phyloP scores from a whole-genome alignment of 1,140 invertebrate species.

The Drosophila leontia region DNA sequence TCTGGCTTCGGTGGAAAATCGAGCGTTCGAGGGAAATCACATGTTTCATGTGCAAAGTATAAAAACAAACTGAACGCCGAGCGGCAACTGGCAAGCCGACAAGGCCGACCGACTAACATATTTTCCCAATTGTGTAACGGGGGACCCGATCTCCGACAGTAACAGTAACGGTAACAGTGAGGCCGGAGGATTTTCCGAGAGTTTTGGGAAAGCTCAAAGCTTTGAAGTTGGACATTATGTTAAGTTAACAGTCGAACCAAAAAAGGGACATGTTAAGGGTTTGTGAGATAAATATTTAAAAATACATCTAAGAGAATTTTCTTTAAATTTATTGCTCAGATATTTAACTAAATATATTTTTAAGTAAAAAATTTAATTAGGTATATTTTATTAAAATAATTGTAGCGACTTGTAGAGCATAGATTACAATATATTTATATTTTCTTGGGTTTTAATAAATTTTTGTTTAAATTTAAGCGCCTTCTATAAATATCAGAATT shows the following conservation, averaged over 20 bases:
- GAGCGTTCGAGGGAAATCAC: constrained; percentile 71
- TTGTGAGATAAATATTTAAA: neutral
- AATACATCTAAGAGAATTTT: no score
- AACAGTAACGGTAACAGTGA: constrained; percentile 21
- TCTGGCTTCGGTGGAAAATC: constrained; percentile 58
- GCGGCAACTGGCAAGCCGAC: constrained; percentile 28
- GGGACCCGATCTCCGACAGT: constrained; percentile 29
- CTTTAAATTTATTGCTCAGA: no score
- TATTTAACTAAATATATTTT: neutral
- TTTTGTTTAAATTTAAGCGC: no score
- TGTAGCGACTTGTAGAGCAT: neutral
- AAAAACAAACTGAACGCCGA: constrained; percentile 78
- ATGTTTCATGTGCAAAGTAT: constrained; percentile 82
- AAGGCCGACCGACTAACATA: constrained; percentile 43
- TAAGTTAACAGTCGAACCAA: constrained; percentile 12
- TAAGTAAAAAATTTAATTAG: neutral
- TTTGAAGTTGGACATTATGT: constrained; percentile 14
- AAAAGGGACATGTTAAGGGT: constrained; percentile 8
- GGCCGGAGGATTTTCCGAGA: constrained; percentile 6
- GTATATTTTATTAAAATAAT: neutral
- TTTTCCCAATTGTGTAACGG: constrained; percentile 39
- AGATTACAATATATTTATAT: neutral
- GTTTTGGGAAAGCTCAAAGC: constrained; percentile 33
- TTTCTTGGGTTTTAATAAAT: no score
- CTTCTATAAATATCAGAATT: fast-evolving